These are phyloP conservation scores for Pangasius larnaudii DNA, from an alignment of 2,797 vertebrate genomes.

Conservation along the genomic window DNA sequence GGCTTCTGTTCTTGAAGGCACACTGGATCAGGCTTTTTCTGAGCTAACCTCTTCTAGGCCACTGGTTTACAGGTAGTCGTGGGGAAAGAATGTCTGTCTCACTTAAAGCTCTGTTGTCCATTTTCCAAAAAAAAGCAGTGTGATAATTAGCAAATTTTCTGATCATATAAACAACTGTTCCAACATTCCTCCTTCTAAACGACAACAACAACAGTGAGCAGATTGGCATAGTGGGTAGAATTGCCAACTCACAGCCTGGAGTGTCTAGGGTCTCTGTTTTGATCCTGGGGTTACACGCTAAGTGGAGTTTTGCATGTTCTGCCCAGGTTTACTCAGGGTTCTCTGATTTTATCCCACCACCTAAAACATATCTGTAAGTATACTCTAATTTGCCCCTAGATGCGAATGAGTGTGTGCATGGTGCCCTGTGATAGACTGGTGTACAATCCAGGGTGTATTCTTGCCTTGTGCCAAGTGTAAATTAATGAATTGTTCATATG, in stretches of 20 bases:
- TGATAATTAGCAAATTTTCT: not conserved
- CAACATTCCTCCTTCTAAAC: not conserved
- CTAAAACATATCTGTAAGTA: not conserved
- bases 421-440: no score
- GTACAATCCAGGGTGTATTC: not conserved
- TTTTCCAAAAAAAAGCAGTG: not conserved
- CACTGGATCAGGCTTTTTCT: conserved; percentile 35
- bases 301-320: not conserved
- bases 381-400: not conserved
- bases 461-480: no score
- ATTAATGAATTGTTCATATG: not conserved
- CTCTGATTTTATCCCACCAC: not conserved
- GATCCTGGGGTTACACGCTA: not conserved
- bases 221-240: not conserved
- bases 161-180: not conserved
- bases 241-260: not conserved
- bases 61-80: conserved; percentile 21
- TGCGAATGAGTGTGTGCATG: not conserved
- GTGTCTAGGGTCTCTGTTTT: not conserved
- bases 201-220: not conserved
- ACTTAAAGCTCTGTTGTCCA: not conserved
- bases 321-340: not conserved
- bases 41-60: conserved; percentile 21
- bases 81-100: not conserved
- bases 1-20: conserved; percentile 43